These are phyloP conservation scores for Cyrtodaria siliqua DNA, from an alignment of 2,888 invertebrate species.

Conservation along the genomic window DNA sequence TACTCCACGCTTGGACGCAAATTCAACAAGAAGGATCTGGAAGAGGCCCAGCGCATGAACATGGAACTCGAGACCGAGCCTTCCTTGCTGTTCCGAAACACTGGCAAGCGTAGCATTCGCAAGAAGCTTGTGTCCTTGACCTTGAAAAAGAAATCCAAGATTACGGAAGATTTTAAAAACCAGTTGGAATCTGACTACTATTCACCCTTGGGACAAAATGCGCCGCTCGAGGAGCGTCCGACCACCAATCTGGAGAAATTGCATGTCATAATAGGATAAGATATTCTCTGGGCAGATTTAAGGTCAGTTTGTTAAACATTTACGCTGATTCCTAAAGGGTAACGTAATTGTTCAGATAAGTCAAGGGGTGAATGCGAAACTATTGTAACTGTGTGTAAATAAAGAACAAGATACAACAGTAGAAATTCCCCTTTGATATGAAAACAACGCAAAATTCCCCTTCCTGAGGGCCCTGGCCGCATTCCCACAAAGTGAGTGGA, in stretches of 20 bases:
- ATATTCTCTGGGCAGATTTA: constrained; percentile 97
- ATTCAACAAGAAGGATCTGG: constrained; percentile 98
- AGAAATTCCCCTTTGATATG: too few species aligned
- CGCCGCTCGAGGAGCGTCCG: constrained; percentile 98
- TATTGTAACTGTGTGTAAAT: too few species aligned
- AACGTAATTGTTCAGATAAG: too few species aligned
- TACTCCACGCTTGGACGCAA: constrained; percentile 96
- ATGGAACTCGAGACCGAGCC: constrained; percentile 83
- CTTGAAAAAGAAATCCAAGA: constrained; percentile 97
- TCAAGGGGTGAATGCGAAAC: too few species aligned
- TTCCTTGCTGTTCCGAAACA: constrained; percentile 54
- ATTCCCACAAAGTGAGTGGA: too few species aligned
- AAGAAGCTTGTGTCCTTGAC: constrained; percentile 99
- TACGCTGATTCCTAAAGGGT: too few species aligned
- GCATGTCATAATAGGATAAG: constrained; percentile 98
- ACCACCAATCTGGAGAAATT: constrained; percentile 99
- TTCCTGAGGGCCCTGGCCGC: too few species aligned
- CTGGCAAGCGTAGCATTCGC: constrained; percentile 91
- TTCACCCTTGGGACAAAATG: constrained; percentile 89
- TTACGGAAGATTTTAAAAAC: constrained; percentile 96
- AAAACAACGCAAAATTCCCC: too few species aligned
- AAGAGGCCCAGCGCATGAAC: constrained; percentile 98
- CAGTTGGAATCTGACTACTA: constrained; percentile 90
- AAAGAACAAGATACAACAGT: too few species aligned
- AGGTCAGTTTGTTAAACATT: constrained; percentile 88